A percentile compares a stretch with the other conserved stretches of the same genome.
These are phyloP conservation scores for Arctia plantaginis DNA, from an alignment of 2,888 invertebrate species.

Conservation along the genomic window DNA sequence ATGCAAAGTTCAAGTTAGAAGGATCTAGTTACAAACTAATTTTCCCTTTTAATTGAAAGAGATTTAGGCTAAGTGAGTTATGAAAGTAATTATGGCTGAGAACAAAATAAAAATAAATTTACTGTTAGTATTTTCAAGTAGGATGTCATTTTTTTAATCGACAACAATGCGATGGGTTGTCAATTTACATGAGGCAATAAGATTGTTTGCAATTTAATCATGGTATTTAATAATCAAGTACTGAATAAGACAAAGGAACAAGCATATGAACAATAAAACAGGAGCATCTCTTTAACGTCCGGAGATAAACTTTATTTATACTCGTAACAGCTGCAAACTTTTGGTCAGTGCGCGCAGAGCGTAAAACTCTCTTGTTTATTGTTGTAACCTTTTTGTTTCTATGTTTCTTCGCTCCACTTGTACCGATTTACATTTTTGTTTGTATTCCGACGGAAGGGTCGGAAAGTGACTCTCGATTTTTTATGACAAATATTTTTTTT, in stretches of 20 bases:
- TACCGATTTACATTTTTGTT: slow-evolving; percentile 60
- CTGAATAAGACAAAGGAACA: slow-evolving; percentile 71
- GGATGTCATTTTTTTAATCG: neutral
- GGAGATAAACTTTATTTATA: slow-evolving; percentile 86
- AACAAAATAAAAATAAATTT: too few species aligned
- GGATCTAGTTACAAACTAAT: too few species aligned
- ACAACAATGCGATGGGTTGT: neutral
- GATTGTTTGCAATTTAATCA: neutral
- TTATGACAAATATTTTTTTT: slow-evolving; percentile 30
- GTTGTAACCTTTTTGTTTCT: slow-evolving; percentile 76
- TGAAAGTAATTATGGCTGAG: too few species aligned
- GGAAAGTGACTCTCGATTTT: slow-evolving; percentile 57
- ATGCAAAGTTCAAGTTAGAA: too few species aligned
- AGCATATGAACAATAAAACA: slow-evolving; percentile 80
- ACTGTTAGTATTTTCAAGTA: neutral
- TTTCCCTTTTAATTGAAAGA: too few species aligned
- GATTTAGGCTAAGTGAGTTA: too few species aligned
- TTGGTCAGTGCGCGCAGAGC: slow-evolving; percentile 79
- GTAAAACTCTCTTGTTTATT: slow-evolving; percentile 70
- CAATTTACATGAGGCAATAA: neutral
- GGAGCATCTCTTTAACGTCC: slow-evolving; percentile 78
- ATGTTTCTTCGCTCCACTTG: slow-evolving; percentile 59
- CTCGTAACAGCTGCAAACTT: slow-evolving; percentile 85
- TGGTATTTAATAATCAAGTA: slow-evolving; percentile 28
- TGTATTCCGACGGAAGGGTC: slow-evolving; percentile 63